Base-by-base conservation (phyloP, 2,888 invertebrate genomes). In the Steinernema hermaphroditum region DNA sequence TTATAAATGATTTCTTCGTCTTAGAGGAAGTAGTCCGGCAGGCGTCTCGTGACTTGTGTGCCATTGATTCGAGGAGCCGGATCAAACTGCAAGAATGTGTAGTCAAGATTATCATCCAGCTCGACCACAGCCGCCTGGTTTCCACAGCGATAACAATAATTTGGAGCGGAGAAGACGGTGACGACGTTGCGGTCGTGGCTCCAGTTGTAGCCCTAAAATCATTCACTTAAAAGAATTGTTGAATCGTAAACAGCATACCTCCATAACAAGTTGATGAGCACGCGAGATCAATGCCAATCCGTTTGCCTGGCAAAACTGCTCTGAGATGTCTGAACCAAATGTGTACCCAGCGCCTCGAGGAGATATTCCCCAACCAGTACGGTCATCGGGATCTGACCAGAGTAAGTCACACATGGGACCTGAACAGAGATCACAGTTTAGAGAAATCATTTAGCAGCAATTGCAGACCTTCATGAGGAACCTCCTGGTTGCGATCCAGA, bases 361-460 rank as follows among this genome's bases (percentile, higher is more conserved):
- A 57, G 97, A 97, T 89, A 99, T 98, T 78, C 98, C 98, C 98
- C 98, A 99, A 88, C 98, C 98, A 88, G 97, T 97, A 90, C 98
- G 92, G 88, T 99, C 98, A 90, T 98, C 98, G 73, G 98, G 98
- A 89, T 98, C 98, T 82, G 96, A 97, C 98, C 98, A 99, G 77
- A 98, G 91, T 83, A 98, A 91, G 89, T 98, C 98, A 89, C 98
- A 98, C 98, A 98, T 99, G 81, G 98, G 98, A 75, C 98, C 98
- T 91, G 91, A 82, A 43, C 85, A 68, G 12, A 8, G 12, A 37
- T n/a, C n/a, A 46, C 6, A 4, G n/a, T 12, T 46, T 16, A 19
- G 46, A 19, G 16, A 6, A 46, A 19, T 16, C 9, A 41, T 12
- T 8, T 16, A 12, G 8, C 16, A 16, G 8, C 43, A 41, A 46